A percentile compares a stretch with the other conserved stretches of the same genome.
These are phyloP conservation scores for Cremastobaeus sp. DNA, from an alignment of 2,888 invertebrate genomes.

Conservation along the genomic window DNA sequence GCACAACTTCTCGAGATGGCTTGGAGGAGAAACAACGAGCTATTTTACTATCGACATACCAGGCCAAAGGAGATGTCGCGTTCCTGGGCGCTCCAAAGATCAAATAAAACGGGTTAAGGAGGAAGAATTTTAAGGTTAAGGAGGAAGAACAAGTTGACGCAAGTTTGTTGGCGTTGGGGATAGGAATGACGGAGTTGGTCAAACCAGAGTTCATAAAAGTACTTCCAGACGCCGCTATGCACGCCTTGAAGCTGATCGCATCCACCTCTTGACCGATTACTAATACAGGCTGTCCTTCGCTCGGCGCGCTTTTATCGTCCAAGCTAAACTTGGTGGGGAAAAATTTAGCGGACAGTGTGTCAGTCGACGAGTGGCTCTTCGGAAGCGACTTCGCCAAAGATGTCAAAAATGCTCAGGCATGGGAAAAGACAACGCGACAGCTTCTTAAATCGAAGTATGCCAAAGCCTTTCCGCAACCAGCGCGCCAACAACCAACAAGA, in stretches of 20 bases:
- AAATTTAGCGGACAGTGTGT: not conserved
- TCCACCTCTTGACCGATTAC: not conserved
- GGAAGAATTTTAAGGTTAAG: no score
- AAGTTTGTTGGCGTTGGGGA: not conserved
- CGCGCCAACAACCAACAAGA: not conserved
- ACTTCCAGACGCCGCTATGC: not conserved
- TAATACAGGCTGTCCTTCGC: not conserved
- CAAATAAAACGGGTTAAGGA: no score
- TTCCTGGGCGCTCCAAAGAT: slow-evolving; percentile 2
- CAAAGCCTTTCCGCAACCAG: not conserved
- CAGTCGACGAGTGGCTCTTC: not conserved
- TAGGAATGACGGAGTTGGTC: not conserved
- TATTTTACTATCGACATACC: not conserved
- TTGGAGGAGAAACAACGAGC: slow-evolving; percentile 2
- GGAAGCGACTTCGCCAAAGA: not conserved
- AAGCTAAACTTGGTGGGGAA: not conserved
- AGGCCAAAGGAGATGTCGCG: slow-evolving; percentile 5
- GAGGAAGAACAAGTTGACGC: slow-evolving; percentile 9
- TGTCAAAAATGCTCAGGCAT: not conserved
- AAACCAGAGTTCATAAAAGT: not conserved
- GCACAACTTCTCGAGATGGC: slow-evolving; percentile 62
- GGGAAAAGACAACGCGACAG: not conserved
- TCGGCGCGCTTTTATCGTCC: not conserved
- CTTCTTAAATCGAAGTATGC: not conserved
- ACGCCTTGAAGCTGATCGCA: not conserved